A percentile compares a stretch with the other conserved stretches of the same genome.
phyloP scores from a whole-genome alignment of 2,888 invertebrate genomes.

The Raillietiella orientalis region DNA sequence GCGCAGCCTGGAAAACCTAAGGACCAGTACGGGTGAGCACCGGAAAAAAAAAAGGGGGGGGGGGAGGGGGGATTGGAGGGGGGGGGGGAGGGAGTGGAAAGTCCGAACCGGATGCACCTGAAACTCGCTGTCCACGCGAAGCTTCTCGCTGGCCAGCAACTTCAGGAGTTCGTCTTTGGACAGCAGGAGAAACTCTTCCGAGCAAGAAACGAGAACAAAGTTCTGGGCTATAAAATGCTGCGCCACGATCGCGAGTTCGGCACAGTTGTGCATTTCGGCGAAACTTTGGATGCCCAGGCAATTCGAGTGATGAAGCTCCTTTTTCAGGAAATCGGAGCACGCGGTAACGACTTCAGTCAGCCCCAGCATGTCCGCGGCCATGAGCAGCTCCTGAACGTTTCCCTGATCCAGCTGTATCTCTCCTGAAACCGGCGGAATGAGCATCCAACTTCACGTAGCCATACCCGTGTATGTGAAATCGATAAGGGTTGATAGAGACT shows the following conservation, averaged over 20 bases:
- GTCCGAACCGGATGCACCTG: conserved; percentile 22
- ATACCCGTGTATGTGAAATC: conserved; percentile 72
- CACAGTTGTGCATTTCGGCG: conserved; percentile 58
- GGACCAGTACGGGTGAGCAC: conserved; percentile 31
- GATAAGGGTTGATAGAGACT: conserved; percentile 37
- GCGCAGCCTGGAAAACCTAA: conserved; percentile 46
- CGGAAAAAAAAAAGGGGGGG: no score
- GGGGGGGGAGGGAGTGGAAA: no score
- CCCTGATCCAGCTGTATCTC: conserved; percentile 19
- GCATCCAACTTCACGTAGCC: no score
- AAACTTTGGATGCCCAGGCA: conserved; percentile 49
- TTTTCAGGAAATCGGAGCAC: conserved; percentile 49
- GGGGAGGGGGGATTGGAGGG: no score
- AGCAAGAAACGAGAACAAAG: conserved; percentile 42
- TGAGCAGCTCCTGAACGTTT: conserved; percentile 58
- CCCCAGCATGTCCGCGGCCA: conserved; percentile 71
- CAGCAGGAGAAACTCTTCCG: conserved; percentile 55
- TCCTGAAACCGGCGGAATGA: no score
- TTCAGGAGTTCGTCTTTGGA: conserved; percentile 39
- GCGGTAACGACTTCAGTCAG: conserved; percentile 45
- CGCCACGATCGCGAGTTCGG: conserved; percentile 37
- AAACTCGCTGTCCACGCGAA: conserved; percentile 58
- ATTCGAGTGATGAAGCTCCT: conserved; percentile 54
- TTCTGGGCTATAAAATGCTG: conserved; percentile 48
- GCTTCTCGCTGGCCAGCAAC: conserved; percentile 47